phyloP scores from a whole-genome alignment of 2,888 invertebrate genomes.

The Brenthis ino region DNA sequence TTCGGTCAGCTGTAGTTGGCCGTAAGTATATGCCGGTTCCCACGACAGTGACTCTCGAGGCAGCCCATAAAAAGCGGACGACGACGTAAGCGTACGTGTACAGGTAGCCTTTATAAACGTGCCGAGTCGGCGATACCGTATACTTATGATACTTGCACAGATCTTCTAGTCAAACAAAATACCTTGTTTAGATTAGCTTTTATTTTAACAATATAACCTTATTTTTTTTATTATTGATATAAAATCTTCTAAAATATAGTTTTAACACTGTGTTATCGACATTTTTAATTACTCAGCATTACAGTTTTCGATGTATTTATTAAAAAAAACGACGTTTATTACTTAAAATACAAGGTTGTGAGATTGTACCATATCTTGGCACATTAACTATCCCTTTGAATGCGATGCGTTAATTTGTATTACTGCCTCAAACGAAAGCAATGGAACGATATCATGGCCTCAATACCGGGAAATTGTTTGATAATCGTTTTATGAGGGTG shows the following conservation, averaged over 20 bases:
- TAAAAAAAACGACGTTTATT: background rate
- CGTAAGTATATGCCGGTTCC: slow-evolving; percentile 80
- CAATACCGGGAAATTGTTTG: slow-evolving; percentile 69
- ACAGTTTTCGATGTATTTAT: slow-evolving; percentile 15
- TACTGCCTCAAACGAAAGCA: slow-evolving; percentile 59
- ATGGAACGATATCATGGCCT: slow-evolving; percentile 60
- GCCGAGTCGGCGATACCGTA: slow-evolving; percentile 59
- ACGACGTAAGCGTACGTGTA: slow-evolving; percentile 76
- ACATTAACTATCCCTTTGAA: slow-evolving; percentile 54
- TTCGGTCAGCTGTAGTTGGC: slow-evolving; percentile 79
- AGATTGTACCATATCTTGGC: slow-evolving; percentile 49
- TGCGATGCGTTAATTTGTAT: slow-evolving; percentile 73
- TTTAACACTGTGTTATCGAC: background rate
- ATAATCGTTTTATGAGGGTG: slow-evolving; percentile 79
- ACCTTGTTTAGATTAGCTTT: slow-evolving; percentile 8
- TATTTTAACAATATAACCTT: background rate
- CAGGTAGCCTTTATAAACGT: slow-evolving; percentile 74
- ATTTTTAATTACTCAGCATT: slow-evolving; percentile 23
- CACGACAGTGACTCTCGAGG: slow-evolving; percentile 77
- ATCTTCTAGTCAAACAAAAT: slow-evolving; percentile 13
- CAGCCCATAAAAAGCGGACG: slow-evolving; percentile 75
- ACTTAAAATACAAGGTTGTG: slow-evolving; percentile 40
- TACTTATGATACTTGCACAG: slow-evolving; percentile 52
- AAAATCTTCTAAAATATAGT: too few relatives aligned
- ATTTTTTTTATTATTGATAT: too few relatives aligned